These are phyloP conservation scores for Oryzias curvinotus DNA, from an alignment of 2,113 vertebrate genomes.

Conservation along the genomic window DNA sequence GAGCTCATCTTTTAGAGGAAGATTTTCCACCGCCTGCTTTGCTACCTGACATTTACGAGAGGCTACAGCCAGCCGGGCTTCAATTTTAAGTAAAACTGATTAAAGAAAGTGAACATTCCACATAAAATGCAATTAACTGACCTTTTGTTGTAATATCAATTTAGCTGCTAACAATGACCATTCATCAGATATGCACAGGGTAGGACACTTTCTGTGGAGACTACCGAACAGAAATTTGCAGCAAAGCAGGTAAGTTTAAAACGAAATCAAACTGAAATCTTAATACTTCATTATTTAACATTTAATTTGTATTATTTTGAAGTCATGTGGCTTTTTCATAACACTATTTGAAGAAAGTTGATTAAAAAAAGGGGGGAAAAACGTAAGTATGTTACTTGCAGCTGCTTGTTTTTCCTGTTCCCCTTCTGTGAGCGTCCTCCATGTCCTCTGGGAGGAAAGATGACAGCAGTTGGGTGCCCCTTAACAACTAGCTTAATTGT, in stretches of 20 bases:
- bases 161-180: neutral
- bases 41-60: neutral
- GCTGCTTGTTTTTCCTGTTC: conserved; percentile 52
- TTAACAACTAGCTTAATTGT: conserved; percentile 59
- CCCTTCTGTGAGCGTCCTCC: conserved; percentile 4
- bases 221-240: no score
- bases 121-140: neutral
- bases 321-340: neutral
- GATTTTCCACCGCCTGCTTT: conserved; percentile 27
- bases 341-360: neutral
- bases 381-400: conserved; percentile 20
- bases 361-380: neutral
- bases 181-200: neutral
- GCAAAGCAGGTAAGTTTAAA: no score
- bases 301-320: neutral
- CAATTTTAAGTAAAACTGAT: neutral
- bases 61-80: neutral
- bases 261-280: no score
- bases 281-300: no score
- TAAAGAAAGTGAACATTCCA: neutral
- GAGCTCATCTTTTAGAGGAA: neutral
- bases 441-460: conserved; percentile 31
- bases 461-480: conserved; percentile 54
- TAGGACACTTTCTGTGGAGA: no score
- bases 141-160: neutral